Conservation (phyloP, 1,140 invertebrate species). For the Physella acuta region DNA sequence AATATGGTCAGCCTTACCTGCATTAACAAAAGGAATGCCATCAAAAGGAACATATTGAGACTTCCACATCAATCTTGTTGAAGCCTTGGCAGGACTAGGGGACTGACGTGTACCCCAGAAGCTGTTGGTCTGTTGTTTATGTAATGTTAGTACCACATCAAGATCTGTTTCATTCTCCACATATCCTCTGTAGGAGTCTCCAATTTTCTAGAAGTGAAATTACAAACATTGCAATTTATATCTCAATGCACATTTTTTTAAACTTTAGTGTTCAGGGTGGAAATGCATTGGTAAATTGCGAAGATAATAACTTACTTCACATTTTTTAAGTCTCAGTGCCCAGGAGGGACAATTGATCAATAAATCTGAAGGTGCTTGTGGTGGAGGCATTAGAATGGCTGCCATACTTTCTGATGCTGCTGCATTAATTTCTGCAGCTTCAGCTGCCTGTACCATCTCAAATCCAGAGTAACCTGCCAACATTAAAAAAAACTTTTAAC, state of each 20-base stretch:
- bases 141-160: constrained; percentile 55
- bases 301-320: constrained; percentile 56
- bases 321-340: constrained; percentile 51
- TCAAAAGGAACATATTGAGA: constrained; percentile 62
- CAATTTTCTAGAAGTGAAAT: constrained; percentile 59
- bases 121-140: constrained; percentile 60
- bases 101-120: constrained; percentile 61
- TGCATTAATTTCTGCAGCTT: constrained; percentile 19
- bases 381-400: constrained; percentile 45
- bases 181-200: constrained; percentile 59
- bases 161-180: constrained; percentile 57
- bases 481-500: background rate
- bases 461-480: background rate
- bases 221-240: background rate
- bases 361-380: constrained; percentile 28
- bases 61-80: constrained; percentile 61
- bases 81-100: constrained; percentile 52
- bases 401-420: constrained; percentile 24
- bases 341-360: constrained; percentile 50
- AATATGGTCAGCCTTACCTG: too few species aligned
- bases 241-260: background rate
- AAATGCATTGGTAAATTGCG: background rate
- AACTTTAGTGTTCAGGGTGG: too few species aligned
- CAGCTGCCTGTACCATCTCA: constrained; percentile 14
- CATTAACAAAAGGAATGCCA: constrained; percentile 60